A percentile compares a stretch with the other conserved stretches of the same genome.
Conservation (phyloP, 2,888 invertebrate species). For the Scaptodrosophila latifasciaeformis region DNA sequence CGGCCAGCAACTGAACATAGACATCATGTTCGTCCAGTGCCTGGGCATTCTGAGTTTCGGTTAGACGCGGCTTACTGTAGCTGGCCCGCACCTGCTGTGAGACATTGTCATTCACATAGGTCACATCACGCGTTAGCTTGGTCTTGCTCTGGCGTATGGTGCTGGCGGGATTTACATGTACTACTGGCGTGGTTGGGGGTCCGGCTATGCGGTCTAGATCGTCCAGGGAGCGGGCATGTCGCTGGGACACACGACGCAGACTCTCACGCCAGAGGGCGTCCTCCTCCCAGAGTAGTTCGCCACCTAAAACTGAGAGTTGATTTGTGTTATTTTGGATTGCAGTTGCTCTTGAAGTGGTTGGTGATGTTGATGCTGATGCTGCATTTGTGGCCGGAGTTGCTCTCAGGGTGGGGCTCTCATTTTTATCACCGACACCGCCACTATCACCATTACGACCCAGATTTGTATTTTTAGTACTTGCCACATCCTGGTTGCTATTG, state of each 20-base stretch:
- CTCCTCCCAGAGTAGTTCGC: constrained; percentile 88
- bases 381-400: constrained; percentile 1
- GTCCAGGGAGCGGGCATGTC: constrained; percentile 89
- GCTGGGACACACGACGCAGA: constrained; percentile 84
- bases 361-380: not conserved
- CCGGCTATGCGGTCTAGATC: constrained; percentile 80
- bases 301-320: constrained; percentile 74
- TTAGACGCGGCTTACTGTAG: constrained; percentile 52
- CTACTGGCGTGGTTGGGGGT: constrained; percentile 3
- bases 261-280: constrained; percentile 88
- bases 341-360: constrained; percentile 2
- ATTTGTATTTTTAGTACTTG: constrained; percentile 64
- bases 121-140: constrained; percentile 82
- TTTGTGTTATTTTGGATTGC: constrained; percentile 49
- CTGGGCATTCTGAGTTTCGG: constrained; percentile 15
- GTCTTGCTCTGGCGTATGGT: constrained; percentile 54
- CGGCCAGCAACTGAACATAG: constrained; percentile 67
- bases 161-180: constrained; percentile 12
- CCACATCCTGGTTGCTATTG: constrained; percentile 21
- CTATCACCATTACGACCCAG: constrained; percentile 55
- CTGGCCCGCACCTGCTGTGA: constrained; percentile 73
- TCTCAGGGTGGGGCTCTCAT: too few species aligned
- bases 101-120: constrained; percentile 85
- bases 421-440: constrained; percentile 33
- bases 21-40: constrained; percentile 68